Percentiles rank a stretch among this genome's conserved stretches.
Conservation (phyloP, 2,888 invertebrate genomes). For the Agriopis leucophaearia region DNA sequence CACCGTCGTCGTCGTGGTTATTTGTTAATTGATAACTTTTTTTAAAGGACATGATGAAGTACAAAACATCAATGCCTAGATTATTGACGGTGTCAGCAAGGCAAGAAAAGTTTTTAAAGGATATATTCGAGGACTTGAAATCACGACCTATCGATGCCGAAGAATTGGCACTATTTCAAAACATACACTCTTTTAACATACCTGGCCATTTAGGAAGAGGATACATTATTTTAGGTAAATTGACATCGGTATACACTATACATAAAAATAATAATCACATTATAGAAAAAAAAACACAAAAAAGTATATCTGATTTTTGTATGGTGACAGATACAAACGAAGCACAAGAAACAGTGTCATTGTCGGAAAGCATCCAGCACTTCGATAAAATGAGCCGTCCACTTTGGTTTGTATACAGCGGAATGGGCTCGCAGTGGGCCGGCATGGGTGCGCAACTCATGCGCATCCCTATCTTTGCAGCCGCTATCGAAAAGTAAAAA, state of each 20-base stretch:
- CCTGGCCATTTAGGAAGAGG: conserved; percentile 74
- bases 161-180: conserved; percentile 69
- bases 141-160: conserved; percentile 69
- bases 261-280: neutral
- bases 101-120: conserved; percentile 59
- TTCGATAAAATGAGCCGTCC: conserved; percentile 73
- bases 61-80: conserved; percentile 64
- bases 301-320: neutral
- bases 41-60: conserved; percentile 61
- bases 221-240: conserved; percentile 65
- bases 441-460: conserved; percentile 89
- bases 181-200: conserved; percentile 63
- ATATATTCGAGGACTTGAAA: conserved; percentile 63
- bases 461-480: conserved; percentile 86
- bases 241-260: neutral
- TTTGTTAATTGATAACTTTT: neutral
- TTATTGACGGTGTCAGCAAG: conserved; percentile 68
- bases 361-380: conserved; percentile 59
- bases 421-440: conserved; percentile 91
- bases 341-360: conserved; percentile 57
- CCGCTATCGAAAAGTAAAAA: conserved; percentile 76
- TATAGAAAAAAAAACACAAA: neutral
- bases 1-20: too few relatives aligned
- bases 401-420: conserved; percentile 90
- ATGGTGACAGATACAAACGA: conserved; percentile 55